Evolutionary conservation across 2,888 invertebrate genomes (phyloP).

Genomic region (Monoplex corrugatus): DNA sequence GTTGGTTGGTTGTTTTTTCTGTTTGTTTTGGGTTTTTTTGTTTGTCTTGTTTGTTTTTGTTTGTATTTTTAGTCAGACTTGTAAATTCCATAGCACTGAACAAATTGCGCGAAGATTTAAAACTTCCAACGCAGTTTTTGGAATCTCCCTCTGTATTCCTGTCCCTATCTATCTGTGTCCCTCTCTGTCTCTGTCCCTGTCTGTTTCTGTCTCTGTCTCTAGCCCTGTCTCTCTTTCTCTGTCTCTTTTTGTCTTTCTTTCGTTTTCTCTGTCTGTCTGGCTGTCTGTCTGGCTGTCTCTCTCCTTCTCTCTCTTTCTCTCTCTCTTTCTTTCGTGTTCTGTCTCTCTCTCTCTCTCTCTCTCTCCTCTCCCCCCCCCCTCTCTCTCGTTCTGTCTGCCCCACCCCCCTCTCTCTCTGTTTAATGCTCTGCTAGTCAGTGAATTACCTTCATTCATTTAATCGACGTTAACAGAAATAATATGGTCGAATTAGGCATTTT

Average conservation of each 20-base stretch:
- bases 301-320: not conserved
- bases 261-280: not conserved
- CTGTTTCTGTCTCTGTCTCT: not conserved
- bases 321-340: not conserved
- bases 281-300: slow-evolving; percentile 6
- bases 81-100: no score
- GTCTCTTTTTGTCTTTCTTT: slow-evolving; percentile 7
- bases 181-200: slow-evolving; percentile 1
- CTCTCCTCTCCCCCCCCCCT: not conserved
- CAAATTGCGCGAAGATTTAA: no score
- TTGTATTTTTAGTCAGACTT: no score
- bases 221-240: not conserved
- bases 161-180: not conserved
- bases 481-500: no score
- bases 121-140: no score
- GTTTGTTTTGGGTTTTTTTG: no score
- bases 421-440: no score
- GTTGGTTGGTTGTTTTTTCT: no score
- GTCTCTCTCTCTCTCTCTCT: not conserved
- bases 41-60: no score
- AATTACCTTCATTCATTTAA: no score
- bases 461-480: no score
- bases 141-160: not conserved
- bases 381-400: not conserved
- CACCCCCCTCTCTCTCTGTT: not conserved